Base-by-base conservation (phyloP, 2,797 vertebrate species). In the Thunnus albacares region DNA sequence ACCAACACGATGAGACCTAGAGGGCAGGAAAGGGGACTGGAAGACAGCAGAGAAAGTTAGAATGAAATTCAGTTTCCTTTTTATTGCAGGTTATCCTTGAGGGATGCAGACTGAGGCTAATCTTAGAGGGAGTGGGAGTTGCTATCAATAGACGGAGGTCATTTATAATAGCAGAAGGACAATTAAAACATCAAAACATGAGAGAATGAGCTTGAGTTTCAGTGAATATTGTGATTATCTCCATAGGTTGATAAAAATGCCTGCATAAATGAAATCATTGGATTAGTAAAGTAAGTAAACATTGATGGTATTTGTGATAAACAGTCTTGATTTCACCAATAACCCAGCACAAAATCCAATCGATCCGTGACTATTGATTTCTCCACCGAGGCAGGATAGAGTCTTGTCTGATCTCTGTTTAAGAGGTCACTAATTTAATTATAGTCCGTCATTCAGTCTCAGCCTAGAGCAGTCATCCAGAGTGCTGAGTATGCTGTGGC, bases 371-470 rank as follows among this genome's bases (percentile, higher is more conserved):
- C 22, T 88, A 93, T 92, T 84, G 92, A 94, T 92, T 89, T 72
- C 18, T 58, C 58, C 13, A 53, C 49, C 57, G 47, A 57, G 78
- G 38, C 62, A 33, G 35, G 64, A 76, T 28, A 59, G 72, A 74
- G 57, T 73, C 73, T 59, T 64, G 82, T 85, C 82, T 84, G 75
- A 81, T 89, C 80, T 77, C 79, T 64, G 75, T 18, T 82, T 49
- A 76, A 83, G 79, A 85, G 89, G 87, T 85, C 83, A 84, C 68
- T 90, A 70, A 89, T 91, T 90, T 75, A 75, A 90, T 91, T 69
- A 83, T 77, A 90, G 88, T 86, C 73, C 56, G 20, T 83, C 86
- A 85, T 65, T 65, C 47, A n/a, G 69, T 66, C 60, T 43, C 51
- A 49, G 41, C 72, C 75, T 26, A 6, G 47, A 92, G 80, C 71